Evolutionary conservation across 2,888 invertebrate genomes (phyloP), one percentile per base, ranked within the genome.

Genomic region (Himalopsyche kuldschensis): DNA sequence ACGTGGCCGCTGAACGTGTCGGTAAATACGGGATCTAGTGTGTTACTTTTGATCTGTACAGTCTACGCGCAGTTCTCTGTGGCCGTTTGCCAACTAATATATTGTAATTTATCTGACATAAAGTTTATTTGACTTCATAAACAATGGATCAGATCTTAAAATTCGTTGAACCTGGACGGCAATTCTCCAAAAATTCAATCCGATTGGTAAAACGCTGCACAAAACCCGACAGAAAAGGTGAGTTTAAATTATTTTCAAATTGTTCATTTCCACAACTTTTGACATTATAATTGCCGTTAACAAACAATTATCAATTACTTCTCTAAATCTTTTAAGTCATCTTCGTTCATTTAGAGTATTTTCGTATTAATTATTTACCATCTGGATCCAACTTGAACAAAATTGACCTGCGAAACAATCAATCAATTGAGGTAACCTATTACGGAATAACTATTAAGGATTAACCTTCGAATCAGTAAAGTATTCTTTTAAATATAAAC

Each of bases 151-250:
- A 99, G 94, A 95, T 99, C 88, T 95, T 96, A 87, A 97, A 97
- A 91, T 96, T 98, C 89, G 93, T 98, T 85, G 98, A 99, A 90
- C 99, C 99, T 88, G 97, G 96, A 87, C 96, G 97, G 89, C 97
- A 97, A 90, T 99, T 99, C 90, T 95, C 98, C 88, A 99, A 99
- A 92, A 99, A 99, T 91, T 99, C 99, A 41, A 95, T 99, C 89
- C 95, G 99, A 91, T 94, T 99, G 89, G 98, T 99, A 63, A 99
- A 99, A 91, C 96, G 99, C 90, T 99, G 99, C 91, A 99, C 99
- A 83, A 99, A 99, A 91, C 99, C 99, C 81, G 99, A 99, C 90
- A 95, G 99, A 89, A 98, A 98, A 95, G 98, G 97, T 97, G 91
- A 88, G 87, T 3, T 20, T 76, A 4, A n/a, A 35, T 35, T 32